Conservation (phyloP, 1,140 invertebrate species). For the Tetramorium simillimum region DNA sequence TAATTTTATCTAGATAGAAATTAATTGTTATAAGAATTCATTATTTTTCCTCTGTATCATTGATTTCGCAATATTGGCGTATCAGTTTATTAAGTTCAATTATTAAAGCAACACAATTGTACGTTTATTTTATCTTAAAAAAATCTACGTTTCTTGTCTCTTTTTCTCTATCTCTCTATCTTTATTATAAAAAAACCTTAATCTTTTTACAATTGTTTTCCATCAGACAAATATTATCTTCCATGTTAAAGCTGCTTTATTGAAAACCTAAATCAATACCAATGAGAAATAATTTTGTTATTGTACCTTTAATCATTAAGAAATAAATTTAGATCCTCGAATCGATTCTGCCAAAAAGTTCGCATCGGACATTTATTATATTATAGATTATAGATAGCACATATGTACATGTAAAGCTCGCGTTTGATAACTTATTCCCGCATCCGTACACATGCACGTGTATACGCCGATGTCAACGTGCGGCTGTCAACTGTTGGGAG, state of each 20-base stretch:
- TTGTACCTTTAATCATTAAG: background rate
- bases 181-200: background rate
- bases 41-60: background rate
- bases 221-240: background rate
- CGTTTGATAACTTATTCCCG: background rate
- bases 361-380: background rate
- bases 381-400: too few relatives aligned
- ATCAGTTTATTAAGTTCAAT: background rate
- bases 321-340: background rate
- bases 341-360: background rate
- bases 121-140: background rate
- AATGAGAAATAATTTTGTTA: background rate
- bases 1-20: background rate
- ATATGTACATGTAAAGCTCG: background rate
- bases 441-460: background rate
- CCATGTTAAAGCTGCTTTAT: background rate
- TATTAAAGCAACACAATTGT: background rate
- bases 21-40: background rate
- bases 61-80: background rate
- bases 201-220: background rate
- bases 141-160: background rate
- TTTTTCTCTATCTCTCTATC: background rate
- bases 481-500: conserved; percentile 45
- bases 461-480: conserved; percentile 54
- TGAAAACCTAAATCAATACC: background rate